Percentiles rank a stretch among this genome's conserved stretches.
phyloP scores from a whole-genome alignment of 2,797 vertebrate genomes.

The Antennarius maculatus region DNA sequence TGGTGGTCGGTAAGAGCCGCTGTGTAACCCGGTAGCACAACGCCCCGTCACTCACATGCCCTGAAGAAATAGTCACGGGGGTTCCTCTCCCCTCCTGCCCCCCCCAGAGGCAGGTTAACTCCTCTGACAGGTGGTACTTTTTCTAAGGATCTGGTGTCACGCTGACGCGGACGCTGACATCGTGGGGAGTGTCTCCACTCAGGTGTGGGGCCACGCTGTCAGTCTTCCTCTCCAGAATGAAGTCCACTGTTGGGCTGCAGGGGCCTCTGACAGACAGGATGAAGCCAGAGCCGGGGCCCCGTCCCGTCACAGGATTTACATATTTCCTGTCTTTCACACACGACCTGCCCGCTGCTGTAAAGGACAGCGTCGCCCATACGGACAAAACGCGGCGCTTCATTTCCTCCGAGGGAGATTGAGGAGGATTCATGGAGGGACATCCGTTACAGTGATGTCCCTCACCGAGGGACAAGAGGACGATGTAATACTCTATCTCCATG shows the following conservation, averaged over 20 bases:
- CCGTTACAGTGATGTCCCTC: slow-evolving; percentile 50
- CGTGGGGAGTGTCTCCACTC: slow-evolving; percentile 22
- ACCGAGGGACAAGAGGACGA: slow-evolving; percentile 47
- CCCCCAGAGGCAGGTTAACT: slow-evolving; percentile 54
- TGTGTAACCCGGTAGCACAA: slow-evolving; percentile 30
- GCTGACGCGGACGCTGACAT: slow-evolving; percentile 45
- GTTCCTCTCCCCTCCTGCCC: slow-evolving; percentile 63
- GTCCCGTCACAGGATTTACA: slow-evolving; percentile 35
- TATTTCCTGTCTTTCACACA: slow-evolving; percentile 44
- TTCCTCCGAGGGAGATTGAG: slow-evolving; percentile 46
- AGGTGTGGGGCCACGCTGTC: slow-evolving; percentile 46
- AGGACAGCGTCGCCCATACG: slow-evolving; percentile 51
- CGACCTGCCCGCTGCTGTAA: slow-evolving; percentile 30
- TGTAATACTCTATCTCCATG: slow-evolving; percentile 55
- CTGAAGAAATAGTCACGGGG: slow-evolving; percentile 52
- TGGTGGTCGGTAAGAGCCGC: slow-evolving; percentile 15
- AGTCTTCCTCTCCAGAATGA: slow-evolving; percentile 49
- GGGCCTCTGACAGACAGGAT: slow-evolving; percentile 28
- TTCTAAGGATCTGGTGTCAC: slow-evolving; percentile 49
- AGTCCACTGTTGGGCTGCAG: slow-evolving; percentile 22
- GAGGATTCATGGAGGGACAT: slow-evolving; percentile 56
- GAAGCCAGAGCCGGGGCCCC: slow-evolving; percentile 17
- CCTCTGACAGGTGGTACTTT: slow-evolving; percentile 65
- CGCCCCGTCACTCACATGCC: slow-evolving; percentile 49
- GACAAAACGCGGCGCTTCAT: slow-evolving; percentile 45